Conservation (phyloP, 2,888 invertebrate genomes). For the Craniophora ligustri region DNA sequence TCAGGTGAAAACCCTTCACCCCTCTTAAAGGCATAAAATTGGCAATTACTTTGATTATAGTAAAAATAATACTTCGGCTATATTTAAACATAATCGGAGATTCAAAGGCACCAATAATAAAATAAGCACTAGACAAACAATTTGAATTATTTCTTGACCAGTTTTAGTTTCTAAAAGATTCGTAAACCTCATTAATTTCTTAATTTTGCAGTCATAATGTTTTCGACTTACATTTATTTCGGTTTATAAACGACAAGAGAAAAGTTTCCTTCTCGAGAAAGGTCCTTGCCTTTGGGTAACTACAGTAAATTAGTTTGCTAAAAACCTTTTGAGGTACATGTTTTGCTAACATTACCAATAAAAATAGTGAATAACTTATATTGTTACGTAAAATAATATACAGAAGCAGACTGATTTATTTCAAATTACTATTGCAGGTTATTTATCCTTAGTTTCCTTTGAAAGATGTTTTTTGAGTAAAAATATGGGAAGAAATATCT, state of each 20-base stretch:
- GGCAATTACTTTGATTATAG: too few species aligned
- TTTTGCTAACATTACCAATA: constrained; percentile 28
- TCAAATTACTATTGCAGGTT: neutral
- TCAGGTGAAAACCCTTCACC: too few species aligned
- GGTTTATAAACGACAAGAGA: constrained; percentile 49
- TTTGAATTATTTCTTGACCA: neutral
- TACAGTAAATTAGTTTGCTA: constrained; percentile 45
- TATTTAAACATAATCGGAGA: too few species aligned
- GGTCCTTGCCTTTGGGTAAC: constrained; percentile 48
- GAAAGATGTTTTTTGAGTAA: too few species aligned
- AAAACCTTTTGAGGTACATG: constrained; percentile 37
- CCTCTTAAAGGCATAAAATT: too few species aligned
- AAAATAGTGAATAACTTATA: constrained; percentile 18
- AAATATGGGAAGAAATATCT: too few species aligned
- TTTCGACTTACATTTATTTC: constrained; percentile 34
- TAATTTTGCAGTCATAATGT: constrained; percentile 17
- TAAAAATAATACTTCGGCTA: too few species aligned
- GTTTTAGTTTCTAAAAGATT: constrained; percentile 1
- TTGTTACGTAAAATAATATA: constrained; percentile 3
- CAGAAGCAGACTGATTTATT: neutral
- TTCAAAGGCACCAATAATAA: too few species aligned
- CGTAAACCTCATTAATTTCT: constrained; percentile 14
- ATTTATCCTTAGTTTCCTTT: too few species aligned
- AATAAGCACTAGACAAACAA: neutral
- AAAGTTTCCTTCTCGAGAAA: constrained; percentile 37